Conservation (phyloP, 1,140 invertebrate species). For the Andricus grossulariae region DNA sequence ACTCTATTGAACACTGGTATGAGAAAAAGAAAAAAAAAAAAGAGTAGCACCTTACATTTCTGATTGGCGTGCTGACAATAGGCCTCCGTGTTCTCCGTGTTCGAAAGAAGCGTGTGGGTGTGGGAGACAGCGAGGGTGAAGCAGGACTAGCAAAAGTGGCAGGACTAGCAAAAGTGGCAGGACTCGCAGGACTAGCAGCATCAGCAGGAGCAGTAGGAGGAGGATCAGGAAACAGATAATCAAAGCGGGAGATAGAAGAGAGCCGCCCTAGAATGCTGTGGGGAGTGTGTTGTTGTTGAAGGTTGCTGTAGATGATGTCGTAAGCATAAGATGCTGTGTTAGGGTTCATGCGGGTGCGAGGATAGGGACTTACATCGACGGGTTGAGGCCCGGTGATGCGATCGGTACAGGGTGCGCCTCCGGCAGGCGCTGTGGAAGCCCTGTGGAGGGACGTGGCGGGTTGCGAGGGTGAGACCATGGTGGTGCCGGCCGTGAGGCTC, state of each 20-base stretch:
- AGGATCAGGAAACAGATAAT: neutral
- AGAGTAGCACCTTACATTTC: slow-evolving; percentile 8
- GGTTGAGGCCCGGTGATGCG: slow-evolving; percentile 92
- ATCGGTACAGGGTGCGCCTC: slow-evolving; percentile 72
- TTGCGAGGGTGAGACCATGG: slow-evolving; percentile 65
- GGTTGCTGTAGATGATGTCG: slow-evolving; percentile 3
- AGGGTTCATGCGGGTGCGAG: neutral
- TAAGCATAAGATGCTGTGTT: neutral
- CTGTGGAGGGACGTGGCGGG: slow-evolving; percentile 67
- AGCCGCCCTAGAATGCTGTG: neutral
- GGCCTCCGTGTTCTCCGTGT: neutral
- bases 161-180: too few relatives aligned
- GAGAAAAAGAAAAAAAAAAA: slow-evolving; percentile 1
- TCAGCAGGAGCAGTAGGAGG: too few relatives aligned
- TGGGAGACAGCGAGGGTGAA: neutral
- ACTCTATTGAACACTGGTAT: too few relatives aligned
- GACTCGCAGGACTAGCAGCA: too few relatives aligned
- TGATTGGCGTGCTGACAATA: slow-evolving; percentile 1
- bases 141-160: neutral
- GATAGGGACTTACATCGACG: slow-evolving; percentile 85
- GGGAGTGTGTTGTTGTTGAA: neutral
- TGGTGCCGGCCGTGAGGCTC: slow-evolving; percentile 62
- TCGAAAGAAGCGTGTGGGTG: slow-evolving; percentile 1
- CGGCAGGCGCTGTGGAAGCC: slow-evolving; percentile 67
- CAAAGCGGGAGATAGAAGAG: neutral